Evolutionary conservation across 2,888 invertebrate species (phyloP).

Genomic region (Scaptomyza cyrtandrae): DNA sequence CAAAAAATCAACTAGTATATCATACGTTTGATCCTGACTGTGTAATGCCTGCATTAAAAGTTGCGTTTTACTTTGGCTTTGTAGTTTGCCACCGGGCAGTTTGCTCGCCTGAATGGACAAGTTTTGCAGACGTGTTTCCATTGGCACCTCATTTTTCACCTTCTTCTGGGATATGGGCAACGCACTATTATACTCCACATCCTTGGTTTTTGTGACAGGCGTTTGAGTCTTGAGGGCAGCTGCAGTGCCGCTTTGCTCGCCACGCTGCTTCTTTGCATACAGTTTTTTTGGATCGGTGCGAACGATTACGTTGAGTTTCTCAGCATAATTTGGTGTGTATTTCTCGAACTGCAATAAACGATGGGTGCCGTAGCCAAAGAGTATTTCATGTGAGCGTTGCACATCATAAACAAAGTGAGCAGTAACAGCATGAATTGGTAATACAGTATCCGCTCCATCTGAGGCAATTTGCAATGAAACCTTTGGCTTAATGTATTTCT

Average conservation of each 20-base stretch:
- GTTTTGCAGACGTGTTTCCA: conserved; percentile 93
- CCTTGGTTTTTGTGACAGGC: conserved; percentile 68
- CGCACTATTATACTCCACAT: conserved; percentile 80
- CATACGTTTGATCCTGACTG: conserved; percentile 90
- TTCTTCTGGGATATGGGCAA: conserved; percentile 75
- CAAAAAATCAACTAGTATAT: neutral
- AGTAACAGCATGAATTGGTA: conserved; percentile 86
- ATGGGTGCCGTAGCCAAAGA: conserved; percentile 87
- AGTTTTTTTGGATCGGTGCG: conserved; percentile 81
- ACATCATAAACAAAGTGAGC: conserved; percentile 82
- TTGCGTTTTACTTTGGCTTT: conserved; percentile 90
- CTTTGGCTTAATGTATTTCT: conserved; percentile 88
- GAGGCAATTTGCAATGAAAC: conserved; percentile 87
- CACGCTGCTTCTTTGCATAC: conserved; percentile 57
- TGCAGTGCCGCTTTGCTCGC: conserved; percentile 41
- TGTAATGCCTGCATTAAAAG: conserved; percentile 93
- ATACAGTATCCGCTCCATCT: conserved; percentile 85
- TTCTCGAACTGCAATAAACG: conserved; percentile 87
- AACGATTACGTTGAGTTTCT: conserved; percentile 85
- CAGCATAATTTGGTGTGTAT: conserved; percentile 85
- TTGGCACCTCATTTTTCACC: conserved; percentile 85
- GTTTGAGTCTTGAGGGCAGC: conserved; percentile 72
- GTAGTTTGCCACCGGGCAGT: conserved; percentile 81
- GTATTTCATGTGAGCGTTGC: conserved; percentile 84
- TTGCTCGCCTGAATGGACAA: conserved; percentile 87